phyloP scores from a whole-genome alignment of 2,113 vertebrate genomes.

The Cryptomyrus ogoouensis region DNA sequence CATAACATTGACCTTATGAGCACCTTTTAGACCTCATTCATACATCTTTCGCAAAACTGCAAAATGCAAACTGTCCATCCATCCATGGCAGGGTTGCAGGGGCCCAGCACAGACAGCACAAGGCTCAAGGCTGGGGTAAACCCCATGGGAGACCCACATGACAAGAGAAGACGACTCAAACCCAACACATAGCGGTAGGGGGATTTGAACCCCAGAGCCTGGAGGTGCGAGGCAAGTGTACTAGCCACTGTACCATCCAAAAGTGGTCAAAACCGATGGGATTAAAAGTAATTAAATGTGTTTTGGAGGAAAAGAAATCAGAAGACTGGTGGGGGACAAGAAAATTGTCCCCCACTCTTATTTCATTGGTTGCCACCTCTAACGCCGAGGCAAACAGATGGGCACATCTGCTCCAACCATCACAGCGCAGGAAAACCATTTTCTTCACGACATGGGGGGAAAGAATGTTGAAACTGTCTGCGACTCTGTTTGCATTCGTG shows the following conservation, averaged over 20 bases:
- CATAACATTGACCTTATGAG: neutral
- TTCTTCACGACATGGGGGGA: conserved; percentile 4
- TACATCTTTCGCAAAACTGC: neutral
- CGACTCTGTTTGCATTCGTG: neutral
- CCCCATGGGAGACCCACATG: neutral
- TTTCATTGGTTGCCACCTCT: neutral
- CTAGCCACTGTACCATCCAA: neutral
- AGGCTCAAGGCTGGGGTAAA: neutral
- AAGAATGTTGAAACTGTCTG: neutral
- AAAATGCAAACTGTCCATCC: neutral
- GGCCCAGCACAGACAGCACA: neutral
- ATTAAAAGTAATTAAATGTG: neutral
- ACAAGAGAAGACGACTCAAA: neutral
- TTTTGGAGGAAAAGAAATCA: neutral
- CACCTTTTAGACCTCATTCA: neutral
- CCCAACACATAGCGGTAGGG: neutral
- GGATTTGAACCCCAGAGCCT: neutral
- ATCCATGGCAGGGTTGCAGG: neutral
- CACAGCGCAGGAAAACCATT: neutral
- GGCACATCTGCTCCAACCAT: neutral
- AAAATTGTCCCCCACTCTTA: neutral
- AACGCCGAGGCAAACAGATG: neutral
- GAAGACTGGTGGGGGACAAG: neutral
- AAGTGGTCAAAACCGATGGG: neutral
- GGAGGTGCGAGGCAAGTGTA: neutral